Evolutionary conservation across 1,140 invertebrate genomes (phyloP).

Genomic region (Calliphora vicina): DNA sequence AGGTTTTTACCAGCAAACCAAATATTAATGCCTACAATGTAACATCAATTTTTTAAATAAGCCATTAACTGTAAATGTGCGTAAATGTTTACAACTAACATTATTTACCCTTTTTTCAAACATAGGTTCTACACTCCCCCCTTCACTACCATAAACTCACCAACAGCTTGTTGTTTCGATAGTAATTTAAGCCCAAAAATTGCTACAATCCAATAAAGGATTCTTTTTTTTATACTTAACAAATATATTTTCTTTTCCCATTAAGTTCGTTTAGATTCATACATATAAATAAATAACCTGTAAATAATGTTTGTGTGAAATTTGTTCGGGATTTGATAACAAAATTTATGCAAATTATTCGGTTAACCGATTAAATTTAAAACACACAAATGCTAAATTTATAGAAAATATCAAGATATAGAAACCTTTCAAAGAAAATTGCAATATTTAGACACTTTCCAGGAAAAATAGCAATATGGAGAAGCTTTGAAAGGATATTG

Average conservation of each 20-base stretch:
- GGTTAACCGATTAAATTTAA: neutral
- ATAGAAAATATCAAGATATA: too few species aligned
- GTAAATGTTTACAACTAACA: slow-evolving; percentile 30
- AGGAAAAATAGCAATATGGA: too few species aligned
- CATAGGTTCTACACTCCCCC: neutral
- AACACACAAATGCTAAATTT: too few species aligned
- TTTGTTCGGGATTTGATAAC: neutral
- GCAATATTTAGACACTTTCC: too few species aligned
- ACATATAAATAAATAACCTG: neutral
- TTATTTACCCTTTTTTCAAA: slow-evolving; percentile 14
- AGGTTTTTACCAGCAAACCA: too few species aligned
- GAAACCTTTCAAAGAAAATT: too few species aligned
- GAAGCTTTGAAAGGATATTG: too few species aligned
- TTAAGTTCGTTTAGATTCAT: neutral
- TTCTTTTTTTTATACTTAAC: neutral
- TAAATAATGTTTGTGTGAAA: neutral
- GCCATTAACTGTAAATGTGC: slow-evolving; percentile 23
- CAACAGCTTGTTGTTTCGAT: neutral
- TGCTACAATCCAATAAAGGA: neutral
- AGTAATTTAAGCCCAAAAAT: neutral
- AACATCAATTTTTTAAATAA: slow-evolving; percentile 6
- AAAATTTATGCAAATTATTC: neutral
- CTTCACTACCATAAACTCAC: neutral
- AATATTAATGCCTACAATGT: neutral
- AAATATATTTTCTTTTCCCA: neutral